Percentiles rank a stretch among this genome's conserved stretches.
These are phyloP conservation scores for Pogonocichla stellata DNA, from an alignment of 2,113 vertebrate genomes.

Conservation along the genomic window DNA sequence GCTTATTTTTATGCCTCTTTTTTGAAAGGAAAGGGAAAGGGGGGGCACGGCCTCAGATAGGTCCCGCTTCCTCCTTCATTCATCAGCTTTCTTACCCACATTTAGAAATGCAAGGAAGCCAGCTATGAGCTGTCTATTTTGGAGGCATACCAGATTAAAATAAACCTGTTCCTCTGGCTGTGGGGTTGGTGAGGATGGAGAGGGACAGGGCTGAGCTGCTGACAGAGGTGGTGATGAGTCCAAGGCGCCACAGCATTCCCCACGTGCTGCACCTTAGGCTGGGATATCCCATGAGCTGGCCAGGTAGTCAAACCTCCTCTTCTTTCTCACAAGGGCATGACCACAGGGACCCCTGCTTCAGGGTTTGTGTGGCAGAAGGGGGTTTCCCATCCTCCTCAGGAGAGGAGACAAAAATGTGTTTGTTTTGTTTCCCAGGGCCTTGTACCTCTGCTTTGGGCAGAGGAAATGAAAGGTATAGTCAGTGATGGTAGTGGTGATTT, in stretches of 20 bases:
- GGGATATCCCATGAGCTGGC: slow-evolving; percentile 13
- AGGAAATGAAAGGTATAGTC: slow-evolving; percentile 18
- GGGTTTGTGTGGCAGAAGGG: not conserved
- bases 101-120: not conserved
- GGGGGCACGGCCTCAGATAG: not conserved
- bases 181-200: not conserved
- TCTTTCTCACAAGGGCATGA: not conserved
- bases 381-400: not conserved
- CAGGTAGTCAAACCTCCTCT: slow-evolving; percentile 37
- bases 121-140: not conserved
- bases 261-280: not conserved
- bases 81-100: not conserved
- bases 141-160: slow-evolving; percentile 13
- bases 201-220: not conserved
- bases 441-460: not conserved
- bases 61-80: not conserved
- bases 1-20: not conserved
- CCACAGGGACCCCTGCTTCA: not conserved
- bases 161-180: not conserved
- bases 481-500: not conserved
- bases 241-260: not conserved
- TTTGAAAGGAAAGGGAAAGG: not conserved
- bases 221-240: not conserved
- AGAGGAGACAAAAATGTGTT: not conserved
- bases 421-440: not conserved